Base-by-base conservation (phyloP, 64 coral and sea anemone species). In the Stichodactyla mertensii region DNA sequence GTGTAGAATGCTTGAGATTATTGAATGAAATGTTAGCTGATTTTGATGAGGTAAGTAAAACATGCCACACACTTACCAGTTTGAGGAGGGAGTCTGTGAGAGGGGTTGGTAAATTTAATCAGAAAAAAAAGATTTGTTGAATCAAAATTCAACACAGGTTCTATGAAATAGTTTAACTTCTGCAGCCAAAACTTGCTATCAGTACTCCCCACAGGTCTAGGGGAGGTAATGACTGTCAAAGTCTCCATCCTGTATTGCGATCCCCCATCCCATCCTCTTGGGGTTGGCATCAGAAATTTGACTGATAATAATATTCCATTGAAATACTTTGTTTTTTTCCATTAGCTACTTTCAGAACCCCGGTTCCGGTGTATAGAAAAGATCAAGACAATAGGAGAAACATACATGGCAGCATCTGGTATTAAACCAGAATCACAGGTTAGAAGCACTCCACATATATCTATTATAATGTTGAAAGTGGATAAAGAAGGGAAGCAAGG, bases 1-100 rank as follows among this genome's bases (percentile, higher is more conserved):
- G 97, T 20, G 87, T 94, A 22, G 97, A 99, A 51, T 99, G 97
- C 58, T 61, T 99, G 58, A 92, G 97, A 57, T 91, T 99, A 20
- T 88, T 99, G 10, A 99, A 99, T 86, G 97, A 99, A 62, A 99
- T 99, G 70, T 64, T 99, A 45, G 97, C 84, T 52, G 97, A 99
- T 90, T 99, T 99, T 95, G 97, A 99, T 60, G 97, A 99, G 97
- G 97, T 99, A 99, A 93, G 97, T 99, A 8, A 77, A 85, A 74
- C 26, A 77, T 77, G 85, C 52, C 9, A 45, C 36, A 45, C 36
- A 45, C 36, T 45, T 45, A 45, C 36, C 36, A 45, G 36, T 45
- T 45, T 45, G 36, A 45, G 36, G 3, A 45, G 1, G 36, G 36
- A 4, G 36, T 45, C 36, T 45, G 3, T 45, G 36, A 45, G 36